Base-by-base conservation (phyloP, 2,888 invertebrate species). In the Polyommatus icarus region DNA sequence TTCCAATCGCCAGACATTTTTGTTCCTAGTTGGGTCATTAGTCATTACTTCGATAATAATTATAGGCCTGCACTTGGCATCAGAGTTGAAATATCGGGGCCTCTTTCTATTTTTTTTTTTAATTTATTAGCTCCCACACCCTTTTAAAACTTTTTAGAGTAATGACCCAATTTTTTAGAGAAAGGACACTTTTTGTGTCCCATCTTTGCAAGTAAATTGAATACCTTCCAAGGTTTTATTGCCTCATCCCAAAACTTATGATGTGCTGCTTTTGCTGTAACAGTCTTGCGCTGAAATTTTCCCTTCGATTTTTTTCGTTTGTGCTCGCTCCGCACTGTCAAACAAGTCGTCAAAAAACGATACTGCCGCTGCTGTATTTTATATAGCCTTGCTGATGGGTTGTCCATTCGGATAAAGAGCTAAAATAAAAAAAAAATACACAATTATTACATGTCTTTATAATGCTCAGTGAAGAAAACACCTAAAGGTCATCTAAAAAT, bases 1-100 rank as follows among this genome's bases (percentile, higher is more conserved):
- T 24, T 24, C 24, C 24, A 24, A 24, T 24, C 24, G 24, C 24
- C 24, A 24, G 24, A 24, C 24, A 24, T 24, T 24, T 24, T 24
- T 24, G 24, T 24, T 24, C 24, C 24, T 24, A 1, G 24, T 24
- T 24, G 24, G 24, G 24, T 24, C 24, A 24, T 24, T 24, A 24
- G 1, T 29, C 71, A 71, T 12, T 32, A 71, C 5, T 32, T n/a
- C 71, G 29, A 20, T 71, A 71, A n/a, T 18, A 32, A 24, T 32
- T 36, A 36, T 36, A 71, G n/a, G 71, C 36, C 24, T 4, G 32
- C 32, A 36, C 50, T 50, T 50, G 50, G 50, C 50, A n/a, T 73
- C 73, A 12, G 46, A 73, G n/a, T 73, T 73, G n/a, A 40, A 73
- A 40, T 73, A 73, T 46, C 72, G 18, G 36, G 32, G 32, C 32